phyloP scores from a whole-genome alignment of 2,113 vertebrate genomes.

The Corythornis madagascariensis region DNA sequence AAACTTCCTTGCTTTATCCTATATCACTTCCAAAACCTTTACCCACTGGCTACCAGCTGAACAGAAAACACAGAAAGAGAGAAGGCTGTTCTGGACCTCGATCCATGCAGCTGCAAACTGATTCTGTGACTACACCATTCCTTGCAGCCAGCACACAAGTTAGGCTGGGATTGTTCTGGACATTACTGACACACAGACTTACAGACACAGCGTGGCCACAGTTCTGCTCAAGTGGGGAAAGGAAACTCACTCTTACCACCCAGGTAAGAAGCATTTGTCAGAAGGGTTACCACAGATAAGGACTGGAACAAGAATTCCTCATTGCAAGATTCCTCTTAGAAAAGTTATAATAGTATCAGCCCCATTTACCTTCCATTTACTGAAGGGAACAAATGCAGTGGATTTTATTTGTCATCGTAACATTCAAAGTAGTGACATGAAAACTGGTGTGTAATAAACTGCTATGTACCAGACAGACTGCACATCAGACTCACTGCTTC shows the following conservation, averaged over 20 bases:
- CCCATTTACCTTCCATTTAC: constrained; percentile 12
- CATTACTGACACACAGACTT: neutral
- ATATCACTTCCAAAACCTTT: neutral
- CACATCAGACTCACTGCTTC: neutral
- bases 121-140: neutral
- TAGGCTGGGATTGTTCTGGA: neutral
- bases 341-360: neutral
- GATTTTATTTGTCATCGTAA: neutral
- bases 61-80: neutral
- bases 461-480: neutral
- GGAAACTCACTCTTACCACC: neutral
- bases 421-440: neutral
- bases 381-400: neutral
- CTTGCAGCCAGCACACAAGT: neutral
- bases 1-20: neutral
- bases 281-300: neutral
- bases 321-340: neutral
- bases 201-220: neutral
- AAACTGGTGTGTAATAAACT: neutral
- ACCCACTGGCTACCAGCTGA: neutral
- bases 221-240: neutral
- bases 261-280: neutral
- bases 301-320: neutral
- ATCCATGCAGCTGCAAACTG: neutral
- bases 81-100: neutral